Evolutionary conservation across 2,113 vertebrate genomes (phyloP).

Genomic region (Promerops cafer): DNA sequence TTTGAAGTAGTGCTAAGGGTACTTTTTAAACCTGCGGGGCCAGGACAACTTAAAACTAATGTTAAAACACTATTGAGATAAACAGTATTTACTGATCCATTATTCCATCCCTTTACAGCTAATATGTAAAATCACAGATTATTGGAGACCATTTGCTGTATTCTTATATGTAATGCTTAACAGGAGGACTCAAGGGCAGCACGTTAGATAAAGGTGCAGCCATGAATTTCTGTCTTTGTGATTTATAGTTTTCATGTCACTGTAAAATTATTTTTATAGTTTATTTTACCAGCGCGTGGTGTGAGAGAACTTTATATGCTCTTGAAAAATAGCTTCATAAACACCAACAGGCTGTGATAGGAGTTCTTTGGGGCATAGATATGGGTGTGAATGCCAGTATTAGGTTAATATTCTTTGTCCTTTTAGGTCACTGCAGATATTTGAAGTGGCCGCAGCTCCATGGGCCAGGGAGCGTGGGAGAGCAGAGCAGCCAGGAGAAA

Average conservation of each 20-base stretch:
- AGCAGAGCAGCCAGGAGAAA: background rate
- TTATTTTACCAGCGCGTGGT: background rate
- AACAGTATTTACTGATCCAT: background rate
- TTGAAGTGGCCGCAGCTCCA: accelerated
- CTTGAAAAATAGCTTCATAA: background rate
- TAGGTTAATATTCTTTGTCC: background rate
- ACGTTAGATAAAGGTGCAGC: background rate
- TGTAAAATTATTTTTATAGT: background rate
- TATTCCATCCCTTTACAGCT: background rate
- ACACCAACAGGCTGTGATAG: background rate
- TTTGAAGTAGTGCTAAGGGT: background rate
- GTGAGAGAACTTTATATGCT: background rate
- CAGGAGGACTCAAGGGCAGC: background rate
- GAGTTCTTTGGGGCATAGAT: background rate
- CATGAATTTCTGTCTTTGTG: background rate
- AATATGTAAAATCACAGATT: background rate
- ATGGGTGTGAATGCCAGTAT: background rate
- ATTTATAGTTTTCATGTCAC: background rate
- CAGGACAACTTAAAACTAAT: background rate
- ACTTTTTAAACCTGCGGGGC: background rate
- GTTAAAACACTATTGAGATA: background rate
- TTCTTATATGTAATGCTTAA: background rate
- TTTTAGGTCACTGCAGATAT: background rate
- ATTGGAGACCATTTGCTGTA: background rate
- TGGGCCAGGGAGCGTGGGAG: accelerated